These are phyloP conservation scores for Eustalomyia histrio DNA, from an alignment of 2,888 invertebrate species.

Conservation along the genomic window DNA sequence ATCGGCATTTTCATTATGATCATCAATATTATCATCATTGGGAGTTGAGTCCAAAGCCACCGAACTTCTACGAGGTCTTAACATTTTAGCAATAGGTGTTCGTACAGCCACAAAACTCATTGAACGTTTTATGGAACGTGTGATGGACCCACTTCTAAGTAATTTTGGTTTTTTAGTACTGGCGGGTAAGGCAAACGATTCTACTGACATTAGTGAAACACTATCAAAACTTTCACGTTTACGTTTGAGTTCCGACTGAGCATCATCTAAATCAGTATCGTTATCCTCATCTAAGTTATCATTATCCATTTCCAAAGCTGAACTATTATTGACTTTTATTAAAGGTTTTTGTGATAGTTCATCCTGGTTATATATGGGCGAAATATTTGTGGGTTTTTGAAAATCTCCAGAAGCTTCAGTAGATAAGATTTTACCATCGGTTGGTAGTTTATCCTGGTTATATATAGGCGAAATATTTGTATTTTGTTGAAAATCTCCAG, in stretches of 20 bases:
- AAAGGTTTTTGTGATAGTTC: conserved; percentile 24
- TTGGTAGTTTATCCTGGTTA: conserved; percentile 62
- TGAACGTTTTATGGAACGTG: conserved; percentile 77
- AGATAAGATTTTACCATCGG: no score
- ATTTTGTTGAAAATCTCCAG: conserved; percentile 70
- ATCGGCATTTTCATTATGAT: conserved; percentile 69
- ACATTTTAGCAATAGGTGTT: conserved; percentile 70
- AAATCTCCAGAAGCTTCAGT: conserved; percentile 69
- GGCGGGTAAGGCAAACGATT: conserved; percentile 75
- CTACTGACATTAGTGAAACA: conserved; percentile 77
- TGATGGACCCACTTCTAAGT: conserved; percentile 78
- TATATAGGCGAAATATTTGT: conserved; percentile 76
- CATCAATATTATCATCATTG: conserved; percentile 51
- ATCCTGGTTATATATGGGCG: conserved; percentile 74
- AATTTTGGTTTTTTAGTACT: conserved; percentile 79
- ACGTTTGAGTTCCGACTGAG: conserved; percentile 74
- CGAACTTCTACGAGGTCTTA: conserved; percentile 73
- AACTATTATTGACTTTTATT: conserved; percentile 68
- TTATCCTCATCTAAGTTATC: conserved; percentile 67
- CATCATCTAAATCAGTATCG: no score
- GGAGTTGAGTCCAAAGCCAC: conserved; percentile 68
- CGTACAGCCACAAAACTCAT: conserved; percentile 79
- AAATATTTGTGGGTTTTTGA: conserved; percentile 72
- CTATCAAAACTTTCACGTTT: conserved; percentile 78
- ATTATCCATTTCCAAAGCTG: conserved; percentile 50